Base-by-base conservation (phyloP, 2,113 vertebrate species). In the Alligator sinensis region DNA sequence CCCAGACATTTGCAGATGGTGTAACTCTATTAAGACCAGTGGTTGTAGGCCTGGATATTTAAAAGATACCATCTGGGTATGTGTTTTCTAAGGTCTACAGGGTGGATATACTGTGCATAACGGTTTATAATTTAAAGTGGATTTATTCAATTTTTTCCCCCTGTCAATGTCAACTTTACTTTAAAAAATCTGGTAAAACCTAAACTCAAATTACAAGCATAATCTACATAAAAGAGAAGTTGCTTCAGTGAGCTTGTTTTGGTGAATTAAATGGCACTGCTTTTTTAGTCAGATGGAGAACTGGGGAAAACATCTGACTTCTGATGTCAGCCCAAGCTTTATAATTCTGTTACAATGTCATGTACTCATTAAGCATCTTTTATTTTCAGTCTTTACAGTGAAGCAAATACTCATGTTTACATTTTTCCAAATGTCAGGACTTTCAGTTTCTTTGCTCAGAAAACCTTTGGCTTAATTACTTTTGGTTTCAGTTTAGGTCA, bases 371-470 rank as follows among this genome's bases (percentile, higher is more conserved):
- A 89, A 91, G 85, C 90, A 80, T 61, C 84, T 88, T 57, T 75
- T 86, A 59, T 78, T 84, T 82, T 77, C 72, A 59, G 62, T 72
- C 24, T 70, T 93, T 90, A 21, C 47, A 47, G 47, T 34, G 30
- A 75, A 68, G 80, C 63, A 89, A 77, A 79, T 38, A 75, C 87
- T 25, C 15, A 1, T 87, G 75, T 83, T 90, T 47, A 66, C 12
- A 1, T 57, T 94, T 95, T 95, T 75, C 91, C 77, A 83, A 77
- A 84, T 87, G 86, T 34, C 70, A 61, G 4, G 28, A 16, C 82
- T 97, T 93, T 96, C 89, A 86, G 68, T 95, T 97, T 93, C 90
- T 91, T 94, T 92, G 82, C 28, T 85, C 78, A 78, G 76, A 92
- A 84, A 28, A 28, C 28, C 30, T 89, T 89, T 93, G 94, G 47